phyloP scores from a whole-genome alignment of 1,140 invertebrate genomes.

The Trissolcus basalis region DNA sequence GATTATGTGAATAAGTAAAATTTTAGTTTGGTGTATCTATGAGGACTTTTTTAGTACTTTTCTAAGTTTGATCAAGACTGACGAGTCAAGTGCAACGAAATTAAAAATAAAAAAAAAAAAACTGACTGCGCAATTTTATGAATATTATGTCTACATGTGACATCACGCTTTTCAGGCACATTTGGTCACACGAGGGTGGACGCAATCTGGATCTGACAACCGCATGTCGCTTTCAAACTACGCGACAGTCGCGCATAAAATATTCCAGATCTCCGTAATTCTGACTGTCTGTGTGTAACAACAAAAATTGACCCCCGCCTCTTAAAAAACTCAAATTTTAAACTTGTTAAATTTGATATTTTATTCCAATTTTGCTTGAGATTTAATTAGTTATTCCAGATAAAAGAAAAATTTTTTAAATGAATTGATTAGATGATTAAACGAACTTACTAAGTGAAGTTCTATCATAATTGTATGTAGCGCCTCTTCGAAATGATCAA shows the following conservation, averaged over 20 bases:
- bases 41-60: too few species aligned
- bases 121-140: constrained; percentile 35
- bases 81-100: not conserved
- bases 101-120: not conserved
- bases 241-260: constrained; percentile 38
- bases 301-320: constrained; percentile 20
- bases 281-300: constrained; percentile 30
- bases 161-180: constrained; percentile 47
- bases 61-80: too few species aligned
- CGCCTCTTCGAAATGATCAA: too few species aligned
- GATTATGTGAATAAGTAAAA: too few species aligned
- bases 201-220: constrained; percentile 71
- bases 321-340: not conserved
- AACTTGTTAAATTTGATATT: too few species aligned
- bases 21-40: too few species aligned
- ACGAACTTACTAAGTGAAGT: too few species aligned
- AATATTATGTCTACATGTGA: constrained; percentile 29
- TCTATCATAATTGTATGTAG: too few species aligned
- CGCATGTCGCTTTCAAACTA: constrained; percentile 35
- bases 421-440: too few species aligned
- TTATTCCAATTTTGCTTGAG: too few species aligned
- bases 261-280: constrained; percentile 34
- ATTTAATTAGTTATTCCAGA: too few species aligned
- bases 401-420: too few species aligned
- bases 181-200: constrained; percentile 66